Evolutionary conservation across 2,113 vertebrate species (phyloP).

Genomic region (Glareola pratincola): DNA sequence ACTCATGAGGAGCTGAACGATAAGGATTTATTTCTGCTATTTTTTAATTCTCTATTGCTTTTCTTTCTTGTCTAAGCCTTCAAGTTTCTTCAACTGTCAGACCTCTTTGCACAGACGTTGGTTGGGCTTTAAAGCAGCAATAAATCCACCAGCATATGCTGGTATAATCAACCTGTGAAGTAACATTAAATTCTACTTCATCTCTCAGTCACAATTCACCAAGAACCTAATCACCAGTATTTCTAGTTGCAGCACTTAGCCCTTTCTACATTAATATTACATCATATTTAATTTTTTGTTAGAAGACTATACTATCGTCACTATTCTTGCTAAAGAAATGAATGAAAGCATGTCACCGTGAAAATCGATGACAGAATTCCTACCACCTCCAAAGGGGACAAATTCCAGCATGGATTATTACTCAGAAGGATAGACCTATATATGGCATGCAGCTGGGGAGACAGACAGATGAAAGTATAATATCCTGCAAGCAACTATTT

Average conservation of each 20-base stretch:
- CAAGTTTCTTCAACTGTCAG: background rate
- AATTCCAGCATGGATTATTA: background rate
- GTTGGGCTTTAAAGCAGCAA: background rate
- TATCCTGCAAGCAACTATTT: background rate
- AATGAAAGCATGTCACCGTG: background rate
- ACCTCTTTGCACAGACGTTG: background rate
- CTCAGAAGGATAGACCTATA: background rate
- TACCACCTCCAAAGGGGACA: background rate
- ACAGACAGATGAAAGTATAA: background rate
- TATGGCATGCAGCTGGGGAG: background rate
- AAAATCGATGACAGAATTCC: background rate
- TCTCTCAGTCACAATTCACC: background rate
- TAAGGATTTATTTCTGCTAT: slow-evolving; percentile 11
- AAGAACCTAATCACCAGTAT: background rate
- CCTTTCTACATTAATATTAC: background rate
- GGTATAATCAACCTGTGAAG: background rate
- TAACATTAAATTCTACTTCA: background rate
- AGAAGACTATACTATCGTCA: background rate
- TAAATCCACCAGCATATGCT: background rate
- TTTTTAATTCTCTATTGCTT: slow-evolving; percentile 5
- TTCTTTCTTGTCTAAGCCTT: background rate
- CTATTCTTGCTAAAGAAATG: background rate
- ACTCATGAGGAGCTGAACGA: slow-evolving; percentile 13
- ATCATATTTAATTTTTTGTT: background rate
- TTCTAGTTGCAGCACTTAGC: background rate